Percentiles rank a stretch among this genome's conserved stretches.
phyloP scores from a whole-genome alignment of 2,797 vertebrate species.

The Simalia tracyae region DNA sequence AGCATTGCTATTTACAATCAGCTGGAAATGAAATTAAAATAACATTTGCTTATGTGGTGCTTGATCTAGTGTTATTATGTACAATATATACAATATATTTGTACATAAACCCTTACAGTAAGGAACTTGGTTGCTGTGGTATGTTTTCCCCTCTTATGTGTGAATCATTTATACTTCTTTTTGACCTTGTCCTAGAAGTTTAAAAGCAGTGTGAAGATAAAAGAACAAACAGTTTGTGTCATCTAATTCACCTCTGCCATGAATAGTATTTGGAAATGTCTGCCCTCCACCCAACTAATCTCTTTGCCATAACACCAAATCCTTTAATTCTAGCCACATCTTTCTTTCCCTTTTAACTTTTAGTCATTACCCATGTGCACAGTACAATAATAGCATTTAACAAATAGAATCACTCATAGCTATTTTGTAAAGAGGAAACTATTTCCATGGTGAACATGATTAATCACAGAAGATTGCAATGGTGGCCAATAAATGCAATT shows the following conservation, averaged over 20 bases:
- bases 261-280: conserved; percentile 20
- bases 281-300: neutral
- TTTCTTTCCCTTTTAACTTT: conserved; percentile 28
- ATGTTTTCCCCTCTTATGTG: neutral
- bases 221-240: conserved; percentile 22
- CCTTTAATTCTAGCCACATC: neutral
- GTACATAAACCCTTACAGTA: neutral
- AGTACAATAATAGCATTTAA: conserved; percentile 9
- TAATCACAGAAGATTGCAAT: conserved; percentile 28
- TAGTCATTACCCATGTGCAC: conserved; percentile 32
- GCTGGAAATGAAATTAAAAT: neutral
- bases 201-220: conserved; percentile 20
- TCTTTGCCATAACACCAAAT: neutral
- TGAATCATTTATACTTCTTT: neutral
- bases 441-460: conserved; percentile 19
- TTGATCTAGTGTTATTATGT: neutral
- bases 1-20: neutral
- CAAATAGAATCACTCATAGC: neutral
- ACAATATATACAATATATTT: neutral
- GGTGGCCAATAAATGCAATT: neutral
- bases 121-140: neutral
- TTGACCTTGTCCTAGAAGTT: conserved; percentile 2
- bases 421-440: conserved; percentile 31
- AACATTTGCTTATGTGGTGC: neutral
- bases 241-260: conserved; percentile 40